Evolutionary conservation across 2,888 invertebrate species (phyloP).

Genomic region (Parascotia fuliginaria): DNA sequence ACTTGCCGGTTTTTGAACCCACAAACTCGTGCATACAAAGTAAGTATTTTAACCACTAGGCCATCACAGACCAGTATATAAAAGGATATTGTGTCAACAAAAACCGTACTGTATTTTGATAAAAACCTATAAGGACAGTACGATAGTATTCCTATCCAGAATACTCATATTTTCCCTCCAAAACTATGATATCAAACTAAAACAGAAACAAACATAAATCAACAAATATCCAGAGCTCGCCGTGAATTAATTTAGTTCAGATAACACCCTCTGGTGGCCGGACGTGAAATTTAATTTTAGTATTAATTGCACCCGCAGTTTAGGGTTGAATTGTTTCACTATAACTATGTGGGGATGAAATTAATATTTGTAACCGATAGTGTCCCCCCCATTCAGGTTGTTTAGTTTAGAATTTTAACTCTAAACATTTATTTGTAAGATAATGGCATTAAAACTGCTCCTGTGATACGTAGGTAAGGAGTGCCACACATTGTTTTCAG

Average conservation of each 20-base stretch:
- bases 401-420: not conserved
- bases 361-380: constrained; percentile 36
- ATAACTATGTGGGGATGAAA: constrained; percentile 34
- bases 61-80: too few relatives aligned
- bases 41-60: too few relatives aligned
- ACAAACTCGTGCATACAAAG: too few relatives aligned
- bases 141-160: too few relatives aligned
- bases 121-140: too few relatives aligned
- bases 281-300: constrained; percentile 70
- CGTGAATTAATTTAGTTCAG: constrained; percentile 67
- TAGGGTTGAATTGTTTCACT: constrained; percentile 43
- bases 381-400: not conserved
- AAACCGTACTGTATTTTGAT: too few relatives aligned
- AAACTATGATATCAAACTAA: constrained; percentile 26
- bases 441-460: too few relatives aligned
- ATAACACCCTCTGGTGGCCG: constrained; percentile 63
- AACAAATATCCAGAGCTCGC: constrained; percentile 49
- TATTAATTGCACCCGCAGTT: constrained; percentile 53
- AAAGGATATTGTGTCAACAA: too few relatives aligned
- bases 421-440: too few relatives aligned
- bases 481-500: too few relatives aligned
- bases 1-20: too few relatives aligned
- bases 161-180: constrained; percentile 16
- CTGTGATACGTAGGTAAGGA: too few relatives aligned
- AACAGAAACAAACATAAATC: constrained; percentile 51